Conservation (phyloP, 2,888 invertebrate species). For the Endotricha flammealis region DNA sequence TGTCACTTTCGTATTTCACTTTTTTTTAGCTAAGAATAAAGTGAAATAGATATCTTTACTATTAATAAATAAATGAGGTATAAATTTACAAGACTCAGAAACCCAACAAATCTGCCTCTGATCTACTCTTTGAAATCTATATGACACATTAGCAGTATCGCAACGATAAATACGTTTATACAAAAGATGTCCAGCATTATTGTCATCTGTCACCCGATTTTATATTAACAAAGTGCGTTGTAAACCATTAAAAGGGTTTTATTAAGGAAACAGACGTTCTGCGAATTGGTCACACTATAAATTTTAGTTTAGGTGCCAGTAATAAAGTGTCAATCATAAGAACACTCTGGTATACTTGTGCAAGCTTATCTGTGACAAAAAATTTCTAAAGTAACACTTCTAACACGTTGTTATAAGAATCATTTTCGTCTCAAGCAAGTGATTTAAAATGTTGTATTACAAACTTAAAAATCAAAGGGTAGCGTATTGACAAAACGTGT, state of each 20-base stretch:
- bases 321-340: constrained; percentile 62
- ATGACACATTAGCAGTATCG: too few relatives aligned
- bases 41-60: too few relatives aligned
- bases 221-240: constrained; percentile 32
- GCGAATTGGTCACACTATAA: constrained; percentile 64
- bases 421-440: too few relatives aligned
- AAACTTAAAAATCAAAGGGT: constrained; percentile 37
- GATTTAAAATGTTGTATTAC: too few relatives aligned
- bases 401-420: too few relatives aligned
- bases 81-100: too few relatives aligned
- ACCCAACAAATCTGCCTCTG: too few relatives aligned
- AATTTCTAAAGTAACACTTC: too few relatives aligned
- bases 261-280: constrained; percentile 53
- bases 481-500: constrained; percentile 42
- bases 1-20: too few relatives aligned
- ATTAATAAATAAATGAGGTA: too few relatives aligned
- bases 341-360: constrained; percentile 31
- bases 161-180: constrained; percentile 10
- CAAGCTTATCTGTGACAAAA: constrained; percentile 18
- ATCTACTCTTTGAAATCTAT: too few relatives aligned
- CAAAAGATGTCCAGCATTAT: constrained; percentile 15
- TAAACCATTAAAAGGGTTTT: constrained; percentile 50
- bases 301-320: constrained; percentile 47
- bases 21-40: too few relatives aligned
- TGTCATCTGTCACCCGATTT: constrained; percentile 35